These are phyloP conservation scores for Drosophila meridionalis DNA, from an alignment of 2,888 invertebrate genomes.

Conservation along the genomic window DNA sequence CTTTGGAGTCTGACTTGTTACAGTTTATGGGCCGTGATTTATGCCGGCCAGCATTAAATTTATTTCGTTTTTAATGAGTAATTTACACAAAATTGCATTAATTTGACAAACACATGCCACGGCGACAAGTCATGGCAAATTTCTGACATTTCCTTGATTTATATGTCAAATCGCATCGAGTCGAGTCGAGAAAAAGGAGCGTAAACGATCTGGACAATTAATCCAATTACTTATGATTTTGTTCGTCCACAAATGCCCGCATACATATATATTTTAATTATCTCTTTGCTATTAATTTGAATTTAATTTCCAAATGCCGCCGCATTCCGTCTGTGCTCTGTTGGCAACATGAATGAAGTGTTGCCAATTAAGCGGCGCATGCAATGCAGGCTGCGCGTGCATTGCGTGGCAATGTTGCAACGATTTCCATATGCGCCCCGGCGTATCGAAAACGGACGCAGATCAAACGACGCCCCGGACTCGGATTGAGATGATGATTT, in stretches of 20 bases:
- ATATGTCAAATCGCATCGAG: constrained; percentile 64
- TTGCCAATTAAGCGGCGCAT: constrained; percentile 66
- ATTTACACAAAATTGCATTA: constrained; percentile 80
- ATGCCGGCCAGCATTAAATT: constrained; percentile 70
- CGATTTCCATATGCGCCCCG: constrained; percentile 60
- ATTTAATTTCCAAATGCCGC: constrained; percentile 40
- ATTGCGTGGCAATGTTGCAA: constrained; percentile 52
- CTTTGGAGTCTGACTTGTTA: constrained; percentile 37
- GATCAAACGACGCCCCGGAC: constrained; percentile 51
- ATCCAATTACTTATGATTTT: constrained; percentile 38
- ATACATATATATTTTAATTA: not conserved
- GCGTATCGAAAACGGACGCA: constrained; percentile 47
- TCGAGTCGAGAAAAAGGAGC: constrained; percentile 30
- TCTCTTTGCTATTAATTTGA: constrained; percentile 30
- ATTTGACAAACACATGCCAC: constrained; percentile 64
- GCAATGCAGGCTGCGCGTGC: constrained; percentile 31
- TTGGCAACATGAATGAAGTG: constrained; percentile 40
- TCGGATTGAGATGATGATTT: constrained; percentile 66
- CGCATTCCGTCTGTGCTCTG: constrained; percentile 12
- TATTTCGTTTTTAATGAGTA: constrained; percentile 81
- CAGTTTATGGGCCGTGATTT: constrained; percentile 77
- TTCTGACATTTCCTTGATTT: constrained; percentile 80
- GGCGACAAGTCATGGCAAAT: constrained; percentile 77
- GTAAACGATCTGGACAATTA: constrained; percentile 38
- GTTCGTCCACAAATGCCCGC: not conserved